Base-by-base conservation (phyloP, 2,797 vertebrate genomes). In the Furcifer pardalis region DNA sequence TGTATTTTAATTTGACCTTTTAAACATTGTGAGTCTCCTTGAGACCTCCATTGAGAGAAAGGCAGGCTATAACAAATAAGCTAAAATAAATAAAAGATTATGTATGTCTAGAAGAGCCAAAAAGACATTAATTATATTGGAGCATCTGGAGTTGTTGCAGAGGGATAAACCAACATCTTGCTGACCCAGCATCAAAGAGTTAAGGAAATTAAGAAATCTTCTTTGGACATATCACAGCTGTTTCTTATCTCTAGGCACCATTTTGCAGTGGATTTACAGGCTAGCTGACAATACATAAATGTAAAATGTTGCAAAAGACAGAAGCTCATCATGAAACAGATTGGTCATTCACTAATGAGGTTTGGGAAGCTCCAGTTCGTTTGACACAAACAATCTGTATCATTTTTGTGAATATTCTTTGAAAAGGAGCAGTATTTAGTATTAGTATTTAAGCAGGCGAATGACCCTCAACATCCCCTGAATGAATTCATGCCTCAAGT, bases 201-300 rank as follows among this genome's bases (percentile, higher is more conserved):
- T 86, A 91, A 91, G n/a, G 30, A 91, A 92, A 92, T 93, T 86
- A 88, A 69, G 59, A 87, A 90, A 90, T 40, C 74, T 89, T 87
- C 88, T 88, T 90, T 85, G 88, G 79, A 89, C 90, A 86, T 85
- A 88, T 89, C 88, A 90, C 12, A 80, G 82, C 75, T 89, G 73
- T 87, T 86, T 73, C 23, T 84, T 87, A 78, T 80, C 76, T 19
- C 72, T 85, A 49, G 37, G 42, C 82, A 71, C 9, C 44, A 80
- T 13, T 69, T 21, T n/a, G 52, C 44, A 21, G 0, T 86, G 79
- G 72, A 84, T 83, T 85, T 89, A 72, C 84, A 90, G 30, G 19
- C 44, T 66, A 63, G 25, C 40, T 62, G 60, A 10, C 80, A 21
- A 85, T 56, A 68, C 49, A 23, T 56, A 42, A 13, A 77, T 60